These are phyloP conservation scores for Bolborhynchus lineola DNA, from an alignment of 2,113 vertebrate genomes.

Conservation along the genomic window DNA sequence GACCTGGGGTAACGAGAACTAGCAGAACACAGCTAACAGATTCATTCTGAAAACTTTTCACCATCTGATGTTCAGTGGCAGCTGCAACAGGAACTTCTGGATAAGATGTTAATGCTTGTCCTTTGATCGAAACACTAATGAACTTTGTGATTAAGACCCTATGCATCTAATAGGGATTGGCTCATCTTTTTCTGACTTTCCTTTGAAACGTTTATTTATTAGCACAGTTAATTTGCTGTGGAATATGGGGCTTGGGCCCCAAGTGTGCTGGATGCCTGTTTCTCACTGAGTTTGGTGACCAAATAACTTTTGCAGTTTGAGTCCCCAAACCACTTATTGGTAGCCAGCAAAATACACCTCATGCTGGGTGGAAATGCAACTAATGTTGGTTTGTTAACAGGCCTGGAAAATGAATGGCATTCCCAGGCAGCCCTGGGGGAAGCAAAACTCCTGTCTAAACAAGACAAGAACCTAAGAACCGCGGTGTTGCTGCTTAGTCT, in stretches of 20 bases:
- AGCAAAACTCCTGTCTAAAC: not conserved
- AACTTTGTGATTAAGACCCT: not conserved
- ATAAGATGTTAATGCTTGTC: not conserved
- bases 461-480: not conserved
- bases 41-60: not conserved
- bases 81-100: not conserved
- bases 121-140: not conserved
- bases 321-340: not conserved
- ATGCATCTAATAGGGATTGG: not conserved
- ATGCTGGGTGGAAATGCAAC: not conserved
- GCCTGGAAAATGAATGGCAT: not conserved
- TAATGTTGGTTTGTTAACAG: not conserved
- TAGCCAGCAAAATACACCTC: not conserved
- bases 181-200: not conserved
- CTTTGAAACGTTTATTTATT: not conserved
- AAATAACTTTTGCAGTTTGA: not conserved
- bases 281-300: not conserved
- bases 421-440: accelerated
- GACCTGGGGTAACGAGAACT: not conserved
- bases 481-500: not conserved
- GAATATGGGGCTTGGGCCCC: not conserved
- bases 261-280: not conserved
- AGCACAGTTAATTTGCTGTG: not conserved
- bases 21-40: not conserved
- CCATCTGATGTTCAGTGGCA: not conserved